These are phyloP conservation scores for Pterostichus niger DNA, from an alignment of 2,888 invertebrate genomes.

Conservation along the genomic window DNA sequence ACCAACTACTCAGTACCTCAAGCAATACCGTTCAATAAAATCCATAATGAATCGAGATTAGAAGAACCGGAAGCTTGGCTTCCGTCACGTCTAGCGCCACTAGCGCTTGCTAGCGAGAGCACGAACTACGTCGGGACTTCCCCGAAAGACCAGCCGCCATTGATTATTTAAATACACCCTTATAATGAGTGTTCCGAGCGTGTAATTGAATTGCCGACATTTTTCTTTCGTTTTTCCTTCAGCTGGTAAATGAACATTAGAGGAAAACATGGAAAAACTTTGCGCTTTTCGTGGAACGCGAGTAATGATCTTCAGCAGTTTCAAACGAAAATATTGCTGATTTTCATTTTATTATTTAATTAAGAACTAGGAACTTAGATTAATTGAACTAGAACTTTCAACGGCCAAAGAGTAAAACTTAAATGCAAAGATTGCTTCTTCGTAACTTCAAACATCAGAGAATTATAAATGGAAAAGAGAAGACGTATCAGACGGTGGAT, in stretches of 20 bases:
- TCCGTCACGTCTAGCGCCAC: background rate
- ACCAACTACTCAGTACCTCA: background rate
- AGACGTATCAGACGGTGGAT: too few relatives aligned
- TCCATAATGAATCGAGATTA: conserved; percentile 53
- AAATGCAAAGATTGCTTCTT: too few relatives aligned
- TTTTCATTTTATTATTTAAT: conserved; percentile 42
- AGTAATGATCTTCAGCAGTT: conserved; percentile 6
- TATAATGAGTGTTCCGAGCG: conserved; percentile 57
- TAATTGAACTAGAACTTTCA: too few relatives aligned
- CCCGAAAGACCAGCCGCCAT: conserved; percentile 26
- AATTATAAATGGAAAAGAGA: too few relatives aligned
- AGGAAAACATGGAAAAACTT: conserved; percentile 39
- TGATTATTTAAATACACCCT: conserved; percentile 62
- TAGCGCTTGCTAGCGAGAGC: background rate
- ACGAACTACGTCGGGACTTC: background rate
- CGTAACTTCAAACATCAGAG: too few relatives aligned
- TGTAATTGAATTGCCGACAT: conserved; percentile 61
- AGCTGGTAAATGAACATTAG: conserved; percentile 49
- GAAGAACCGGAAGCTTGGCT: conserved; percentile 1
- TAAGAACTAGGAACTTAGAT: background rate
- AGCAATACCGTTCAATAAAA: conserved; percentile 30
- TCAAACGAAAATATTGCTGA: conserved; percentile 36
- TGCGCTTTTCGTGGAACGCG: background rate
- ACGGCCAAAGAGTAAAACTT: too few relatives aligned
- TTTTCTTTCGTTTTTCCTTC: conserved; percentile 52